Base-by-base conservation (phyloP, 2,797 vertebrate genomes). In the Chaunax sp. region DNA sequence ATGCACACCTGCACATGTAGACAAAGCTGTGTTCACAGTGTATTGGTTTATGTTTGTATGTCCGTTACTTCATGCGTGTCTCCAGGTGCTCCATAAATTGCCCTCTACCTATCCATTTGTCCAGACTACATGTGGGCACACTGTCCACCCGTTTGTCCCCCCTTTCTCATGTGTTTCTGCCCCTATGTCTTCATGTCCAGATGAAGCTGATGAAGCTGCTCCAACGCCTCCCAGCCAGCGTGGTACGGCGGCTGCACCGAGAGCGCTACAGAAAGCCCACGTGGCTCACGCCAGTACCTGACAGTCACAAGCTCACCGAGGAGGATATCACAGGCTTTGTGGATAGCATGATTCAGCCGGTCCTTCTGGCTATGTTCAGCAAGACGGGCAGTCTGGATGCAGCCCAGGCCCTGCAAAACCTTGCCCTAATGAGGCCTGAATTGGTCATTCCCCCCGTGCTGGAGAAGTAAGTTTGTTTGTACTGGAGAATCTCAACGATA, bases 191-290 rank as follows among this genome's bases (percentile, higher is more conserved):
- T 69, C 47, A 33, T 50, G 37, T 72, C 28, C 91, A 99, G 98
- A 95, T 96, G 94, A 99, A 99, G 69, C 94, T 99, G 83, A 99
- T 99, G 98, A 99, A 97, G 87, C 93, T 99, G 19, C 94, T 99
- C 23, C 98, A 99, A 30, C 94, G 96, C 45, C 84, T 99, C 77
- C 98, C 98, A 23, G 95, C 95, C 57, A 91, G 94, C 0, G 92
- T 99, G 78, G 96, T 99, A 50, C 94, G 96, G 69, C 94, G 98
- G 87, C 87, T 99, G 52, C 97, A 99, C 91, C 92, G 96, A 18
- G 98, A 99, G 81, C 95, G 97, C 80, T 98, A 96, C 90, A 95
- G 93, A 84, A 98, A 95, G 75, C 89, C 88, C 16, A 94, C 96
- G 0, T 99, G 98, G 98, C 87, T 98, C 43, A 96, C 95, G n/a